Percentiles rank a stretch among this genome's conserved stretches.
These are phyloP conservation scores for Catocala sponsa DNA, from an alignment of 2,888 invertebrate species.

Conservation along the genomic window DNA sequence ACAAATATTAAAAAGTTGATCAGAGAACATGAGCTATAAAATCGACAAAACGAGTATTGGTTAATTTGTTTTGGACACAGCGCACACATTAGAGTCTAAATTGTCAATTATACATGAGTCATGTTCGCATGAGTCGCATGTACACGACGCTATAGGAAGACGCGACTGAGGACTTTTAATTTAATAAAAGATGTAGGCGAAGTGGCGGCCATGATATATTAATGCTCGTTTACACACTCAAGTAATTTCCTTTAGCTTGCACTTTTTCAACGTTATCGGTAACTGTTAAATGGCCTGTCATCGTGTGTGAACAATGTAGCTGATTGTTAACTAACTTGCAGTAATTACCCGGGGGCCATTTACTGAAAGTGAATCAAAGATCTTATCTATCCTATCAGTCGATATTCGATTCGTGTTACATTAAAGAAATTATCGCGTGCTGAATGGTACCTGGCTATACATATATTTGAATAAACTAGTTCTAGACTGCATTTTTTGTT, in stretches of 20 bases:
- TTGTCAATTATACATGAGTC: conserved; percentile 37
- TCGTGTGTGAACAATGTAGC: conserved; percentile 12
- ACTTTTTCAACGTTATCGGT: conserved; percentile 30
- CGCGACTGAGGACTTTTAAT: conserved; percentile 35
- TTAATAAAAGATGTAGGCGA: conserved; percentile 43
- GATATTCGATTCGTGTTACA: conserved; percentile 28
- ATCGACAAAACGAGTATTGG: conserved; percentile 2
- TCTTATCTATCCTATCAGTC: conserved; percentile 30
- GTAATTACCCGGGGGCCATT: conserved; percentile 32
- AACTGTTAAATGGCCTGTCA: conserved; percentile 34
- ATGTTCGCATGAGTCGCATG: conserved; percentile 12
- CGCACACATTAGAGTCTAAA: conserved; percentile 23
- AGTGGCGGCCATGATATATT: conserved; percentile 27
- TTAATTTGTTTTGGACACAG: conserved; percentile 20
- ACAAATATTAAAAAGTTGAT: neutral
- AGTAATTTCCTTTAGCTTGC: conserved; percentile 32
- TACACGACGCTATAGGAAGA: conserved; percentile 22
- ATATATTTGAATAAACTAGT: too few relatives aligned
- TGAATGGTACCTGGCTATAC: too few relatives aligned
- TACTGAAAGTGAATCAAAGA: conserved; percentile 32
- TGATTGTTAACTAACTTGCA: conserved; percentile 25
- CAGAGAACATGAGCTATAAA: conserved; percentile 10
- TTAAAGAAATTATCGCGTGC: conserved; percentile 30
- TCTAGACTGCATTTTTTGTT: too few relatives aligned
- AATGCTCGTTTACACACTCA: conserved; percentile 30